Conservation (phyloP, 1,140 invertebrate genomes). For the Lanistes nyassanus region DNA sequence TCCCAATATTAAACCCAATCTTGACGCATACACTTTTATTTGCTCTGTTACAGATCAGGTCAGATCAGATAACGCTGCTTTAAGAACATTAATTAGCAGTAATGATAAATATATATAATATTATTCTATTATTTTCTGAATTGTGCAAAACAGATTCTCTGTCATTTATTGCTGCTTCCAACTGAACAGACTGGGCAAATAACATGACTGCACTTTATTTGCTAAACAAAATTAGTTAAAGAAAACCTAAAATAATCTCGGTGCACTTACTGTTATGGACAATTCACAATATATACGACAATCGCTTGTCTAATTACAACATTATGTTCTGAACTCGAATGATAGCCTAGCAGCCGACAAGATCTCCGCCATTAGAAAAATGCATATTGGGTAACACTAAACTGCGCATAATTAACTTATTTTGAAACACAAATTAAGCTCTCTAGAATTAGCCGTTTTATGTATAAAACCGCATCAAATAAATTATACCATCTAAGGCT, state of each 20-base stretch:
- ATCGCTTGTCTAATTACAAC: neutral
- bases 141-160: too few relatives aligned
- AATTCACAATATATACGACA: neutral
- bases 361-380: slow-evolving; percentile 19
- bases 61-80: too few relatives aligned
- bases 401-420: slow-evolving; percentile 19
- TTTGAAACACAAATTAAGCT: neutral
- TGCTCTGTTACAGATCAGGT: too few relatives aligned
- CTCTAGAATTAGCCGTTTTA: too few relatives aligned
- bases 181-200: neutral
- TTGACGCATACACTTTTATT: too few relatives aligned
- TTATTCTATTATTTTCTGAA: too few relatives aligned
- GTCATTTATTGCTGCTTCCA: neutral
- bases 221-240: neutral
- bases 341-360: slow-evolving; percentile 24
- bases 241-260: neutral
- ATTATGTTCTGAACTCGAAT: neutral
- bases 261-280: neutral
- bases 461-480: neutral
- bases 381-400: slow-evolving; percentile 22
- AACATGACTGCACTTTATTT: neutral
- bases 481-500: neutral
- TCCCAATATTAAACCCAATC: too few relatives aligned
- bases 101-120: too few relatives aligned
- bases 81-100: too few relatives aligned